These are phyloP conservation scores for Drosophila tristis DNA, from an alignment of 1,140 invertebrate species.

Conservation along the genomic window DNA sequence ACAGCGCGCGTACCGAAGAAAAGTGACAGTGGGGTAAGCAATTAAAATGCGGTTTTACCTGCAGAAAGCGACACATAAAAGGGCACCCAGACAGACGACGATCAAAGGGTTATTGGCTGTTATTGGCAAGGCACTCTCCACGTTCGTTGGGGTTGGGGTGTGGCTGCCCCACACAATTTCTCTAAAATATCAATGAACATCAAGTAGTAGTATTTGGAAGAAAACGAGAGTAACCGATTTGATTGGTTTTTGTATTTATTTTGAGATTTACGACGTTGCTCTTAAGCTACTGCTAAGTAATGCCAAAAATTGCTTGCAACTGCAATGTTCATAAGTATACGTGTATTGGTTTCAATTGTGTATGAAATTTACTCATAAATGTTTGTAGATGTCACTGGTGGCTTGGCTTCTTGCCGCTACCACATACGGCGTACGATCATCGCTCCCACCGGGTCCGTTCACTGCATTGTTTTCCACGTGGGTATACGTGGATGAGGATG, in stretches of 20 bases:
- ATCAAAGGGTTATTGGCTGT: no score
- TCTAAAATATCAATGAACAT: no score
- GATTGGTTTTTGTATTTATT: slow-evolving; percentile 16
- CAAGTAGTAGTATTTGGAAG: no score
- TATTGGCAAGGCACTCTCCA: no score
- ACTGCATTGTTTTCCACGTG: not conserved
- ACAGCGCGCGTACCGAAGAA: slow-evolving; percentile 25
- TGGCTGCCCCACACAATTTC: no score
- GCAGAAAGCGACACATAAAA: slow-evolving; percentile 38
- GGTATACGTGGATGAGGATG: no score
- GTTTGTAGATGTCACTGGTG: not conserved
- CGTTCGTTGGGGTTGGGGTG: no score
- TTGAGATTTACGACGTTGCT: slow-evolving; percentile 25
- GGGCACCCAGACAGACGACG: not conserved
- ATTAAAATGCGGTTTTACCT: slow-evolving; percentile 55
- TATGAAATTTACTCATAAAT: slow-evolving; percentile 1
- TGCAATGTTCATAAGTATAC: slow-evolving; percentile 27
- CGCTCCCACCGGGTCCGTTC: not conserved
- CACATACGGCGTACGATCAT: not conserved
- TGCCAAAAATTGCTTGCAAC: slow-evolving; percentile 21
- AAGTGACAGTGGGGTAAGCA: slow-evolving; percentile 69
- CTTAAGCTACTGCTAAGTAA: slow-evolving; percentile 10
- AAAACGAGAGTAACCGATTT: no score
- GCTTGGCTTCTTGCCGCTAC: no score
- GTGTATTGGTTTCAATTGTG: slow-evolving; percentile 10